Evolutionary conservation across 2,113 vertebrate species (phyloP), one percentile per base, ranked within the genome.

Genomic region (Panurus biarmicus): DNA sequence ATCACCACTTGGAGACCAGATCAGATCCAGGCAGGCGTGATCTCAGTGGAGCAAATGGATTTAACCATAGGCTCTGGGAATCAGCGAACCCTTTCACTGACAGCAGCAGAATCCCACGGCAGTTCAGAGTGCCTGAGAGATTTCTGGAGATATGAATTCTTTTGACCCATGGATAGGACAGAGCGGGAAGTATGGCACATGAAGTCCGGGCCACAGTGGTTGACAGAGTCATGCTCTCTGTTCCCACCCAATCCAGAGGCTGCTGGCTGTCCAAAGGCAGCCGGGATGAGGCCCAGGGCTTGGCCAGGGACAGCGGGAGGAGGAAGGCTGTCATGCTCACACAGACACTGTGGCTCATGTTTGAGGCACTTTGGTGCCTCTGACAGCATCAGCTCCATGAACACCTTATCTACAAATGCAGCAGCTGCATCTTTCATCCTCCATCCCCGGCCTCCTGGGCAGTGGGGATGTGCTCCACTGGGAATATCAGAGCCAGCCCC

Each of bases 391-490:
- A 29, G 67, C 71, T 47, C 25, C 35, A 19, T 2, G 16, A 94
- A 73, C 16, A 50, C 22, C 62, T 94, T 90, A 93, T 90, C 90
- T 90, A 94, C 85, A 95, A 93, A 85, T 56, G 58, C 82, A 92
- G 92, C 92, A 91, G 90, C 94, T 74, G 75, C 64, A 62, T 21
- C 88, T 90, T 95, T 83, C 66, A 85, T 94, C 93, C 76, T 48
- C 4, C 17, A 48, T 44, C 57, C 47, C 56, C 0, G 2, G 71
- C n/a, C 40, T 75, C 83, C 90, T 11, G 48, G 56, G 21, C 48
- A 0, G 57, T 24, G 5, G 28, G 29, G 28, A 40, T 29, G 62
- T 0, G 1, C 47, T 84, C 2, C 0, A 7, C 53, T 0, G 0
- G 47, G 48, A 77, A 48, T 16, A 31, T 71, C 56, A 36, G 35